Base-by-base conservation (phyloP, 2,113 vertebrate genomes). In the Laterallus jamaicensis region DNA sequence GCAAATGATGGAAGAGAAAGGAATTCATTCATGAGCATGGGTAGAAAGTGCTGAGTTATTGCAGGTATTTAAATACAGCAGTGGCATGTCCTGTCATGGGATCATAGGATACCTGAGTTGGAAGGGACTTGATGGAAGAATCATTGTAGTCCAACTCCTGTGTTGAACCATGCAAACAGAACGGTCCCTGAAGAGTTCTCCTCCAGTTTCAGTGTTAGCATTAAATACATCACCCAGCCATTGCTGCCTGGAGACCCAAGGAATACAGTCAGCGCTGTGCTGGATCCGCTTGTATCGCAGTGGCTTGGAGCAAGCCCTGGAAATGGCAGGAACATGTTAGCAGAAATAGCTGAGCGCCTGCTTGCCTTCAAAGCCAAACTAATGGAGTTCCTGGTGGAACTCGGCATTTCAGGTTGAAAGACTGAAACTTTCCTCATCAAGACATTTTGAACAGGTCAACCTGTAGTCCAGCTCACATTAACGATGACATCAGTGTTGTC, bases 271-370 rank as follows among this genome's bases (percentile, higher is more conserved):
- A 56, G n/a, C 6, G 12, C 40, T 22, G 0, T 63, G 32, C 20
- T 18, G 21, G n/a, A 28, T 14, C n/a, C 2, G 2, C 44, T 90
- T n/a, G 24, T 54, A 44, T 76, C 42, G 4, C 17, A 8, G 20
- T 35, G 58, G 22, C 35, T 56, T 90, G 78, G 47, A 21, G 35
- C n/a, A 63, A 60, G 19, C 70, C 22, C 3, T 13, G 44, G 29
- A 29, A 76, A 40, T 9, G 25, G 15, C 8, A 47, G 0, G 1
- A 59, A 52, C 0, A 0, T 1, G 1, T 39, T 8, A 15, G 49
- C 32, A 75, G 32, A 52, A 79, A 10, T 0, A 31, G 6, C 32
- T 26, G 42, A 35, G 39, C 1, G 0, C 29, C 44, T 39, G 11
- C 21, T 37, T 22, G 54, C 54, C 12, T 71, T 31, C 58, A 25